Conservation (phyloP, 2,797 vertebrate species). For the Danio kyathit region DNA sequence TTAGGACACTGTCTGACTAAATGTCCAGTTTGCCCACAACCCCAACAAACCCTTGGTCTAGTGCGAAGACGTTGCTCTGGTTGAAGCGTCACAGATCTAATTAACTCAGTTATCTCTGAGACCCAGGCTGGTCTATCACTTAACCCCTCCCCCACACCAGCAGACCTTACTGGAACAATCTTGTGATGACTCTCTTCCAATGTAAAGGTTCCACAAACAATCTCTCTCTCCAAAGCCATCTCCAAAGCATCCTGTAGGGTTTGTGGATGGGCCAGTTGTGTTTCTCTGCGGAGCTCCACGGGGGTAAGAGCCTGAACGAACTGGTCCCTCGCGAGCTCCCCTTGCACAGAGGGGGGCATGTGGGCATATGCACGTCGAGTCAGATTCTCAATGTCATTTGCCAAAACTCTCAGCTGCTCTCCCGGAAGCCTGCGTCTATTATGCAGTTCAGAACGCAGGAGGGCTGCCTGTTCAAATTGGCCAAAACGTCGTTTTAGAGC, state of each 20-base stretch:
- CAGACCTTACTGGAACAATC: not conserved
- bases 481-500: conserved; percentile 33
- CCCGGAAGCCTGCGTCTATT: no score
- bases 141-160: not conserved
- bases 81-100: not conserved
- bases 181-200: not conserved
- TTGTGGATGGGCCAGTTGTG: not conserved
- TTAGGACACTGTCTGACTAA: not conserved
- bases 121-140: not conserved
- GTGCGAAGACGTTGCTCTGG: not conserved
- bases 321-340: not conserved
- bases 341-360: not conserved
- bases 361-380: not conserved
- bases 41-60: not conserved
- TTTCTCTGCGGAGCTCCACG: not conserved
- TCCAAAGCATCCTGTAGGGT: not conserved
- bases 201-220: not conserved
- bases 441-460: no score
- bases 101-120: not conserved
- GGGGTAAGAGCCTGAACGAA: not conserved
- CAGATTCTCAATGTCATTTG: no score
- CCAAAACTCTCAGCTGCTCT: no score
- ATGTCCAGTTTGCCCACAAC: not conserved
- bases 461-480: conserved; percentile 23
- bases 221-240: not conserved